These are phyloP conservation scores for Labrus mixtus DNA, from an alignment of 2,113 vertebrate species.

Conservation along the genomic window DNA sequence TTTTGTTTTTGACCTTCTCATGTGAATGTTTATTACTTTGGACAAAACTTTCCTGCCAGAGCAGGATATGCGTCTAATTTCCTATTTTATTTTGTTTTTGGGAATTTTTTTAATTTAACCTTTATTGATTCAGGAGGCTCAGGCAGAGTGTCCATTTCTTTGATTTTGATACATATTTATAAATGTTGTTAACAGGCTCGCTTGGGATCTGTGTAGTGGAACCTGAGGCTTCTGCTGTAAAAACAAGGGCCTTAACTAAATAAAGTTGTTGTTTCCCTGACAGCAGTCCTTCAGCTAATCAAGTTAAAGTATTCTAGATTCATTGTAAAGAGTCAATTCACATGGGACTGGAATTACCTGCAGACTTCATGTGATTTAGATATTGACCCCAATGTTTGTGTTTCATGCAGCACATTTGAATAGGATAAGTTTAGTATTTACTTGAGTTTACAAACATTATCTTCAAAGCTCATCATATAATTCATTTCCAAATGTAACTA, in stretches of 20 bases:
- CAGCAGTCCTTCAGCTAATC: no score
- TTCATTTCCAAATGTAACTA: no score
- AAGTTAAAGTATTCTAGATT: no score
- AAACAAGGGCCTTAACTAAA: neutral
- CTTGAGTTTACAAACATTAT: no score
- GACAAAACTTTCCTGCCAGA: conserved; percentile 10
- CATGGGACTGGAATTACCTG: no score
- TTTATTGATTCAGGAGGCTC: conserved; percentile 4
- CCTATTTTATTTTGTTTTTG: neutral
- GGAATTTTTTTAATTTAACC: neutral
- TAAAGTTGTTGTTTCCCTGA: no score
- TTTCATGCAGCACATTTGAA: neutral
- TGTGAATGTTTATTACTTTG: conserved; percentile 25
- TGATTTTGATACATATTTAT: conserved; percentile 5
- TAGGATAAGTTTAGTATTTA: no score
- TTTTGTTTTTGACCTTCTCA: neutral
- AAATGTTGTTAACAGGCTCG: neutral
- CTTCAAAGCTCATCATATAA: no score
- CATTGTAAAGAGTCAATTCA: no score
- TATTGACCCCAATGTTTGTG: no score
- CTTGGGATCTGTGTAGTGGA: neutral
- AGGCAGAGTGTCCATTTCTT: neutral
- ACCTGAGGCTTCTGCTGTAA: neutral
- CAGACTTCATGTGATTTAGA: no score
- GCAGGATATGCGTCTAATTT: neutral